Base-by-base conservation (phyloP, 2,797 vertebrate genomes). In the Sebastes steindachneri region DNA sequence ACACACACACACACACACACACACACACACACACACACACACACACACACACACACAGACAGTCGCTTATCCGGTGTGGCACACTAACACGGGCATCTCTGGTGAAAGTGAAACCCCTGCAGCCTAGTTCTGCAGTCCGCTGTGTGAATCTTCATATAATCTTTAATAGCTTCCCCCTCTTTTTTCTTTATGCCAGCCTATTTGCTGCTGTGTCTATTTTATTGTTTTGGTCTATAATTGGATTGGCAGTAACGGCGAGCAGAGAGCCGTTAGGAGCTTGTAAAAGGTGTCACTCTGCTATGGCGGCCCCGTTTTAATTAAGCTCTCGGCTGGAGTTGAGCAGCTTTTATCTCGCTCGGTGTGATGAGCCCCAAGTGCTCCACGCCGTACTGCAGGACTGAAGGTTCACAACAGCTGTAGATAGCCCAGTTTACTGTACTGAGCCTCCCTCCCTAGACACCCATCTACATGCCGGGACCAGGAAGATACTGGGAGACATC, bases 251-350 rank as follows among this genome's bases (percentile, higher is more conserved):
- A 89, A 92, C 76, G 60, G 82, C 58, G 58, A 88, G 86, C 85
- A 66, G 84, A 89, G 88, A 90, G 87, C 90, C 35, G 88, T 95
- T 93, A 92, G 90, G 89, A 92, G 92, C 89, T 93, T 94, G 94
- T 94, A 86, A 95, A 94, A 94, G 94, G 94, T 90, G 89, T 93
- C 83, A 86, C 85, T 91, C 89, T 82, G 86, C 84, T 55, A 88
- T 85, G 85, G 89, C 87, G 80, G 88, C 89, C 89, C 84, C 9
- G 76, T 90, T 96, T 96, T 97, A 97, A 97, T 97, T 96, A 96
- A 96, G 95, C 87, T 92, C 93, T 95, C 95, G 86, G 93, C 91
- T 94, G 94, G 96, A 96, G 96, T 94, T 80, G 93, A 94, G 88
- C 90, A 81, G 91, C 70, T 59, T 93, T 94, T 94, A 92, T 94